Evolutionary conservation across 2,797 vertebrate genomes (phyloP).

Genomic region (Syngnathus rostellatus): DNA sequence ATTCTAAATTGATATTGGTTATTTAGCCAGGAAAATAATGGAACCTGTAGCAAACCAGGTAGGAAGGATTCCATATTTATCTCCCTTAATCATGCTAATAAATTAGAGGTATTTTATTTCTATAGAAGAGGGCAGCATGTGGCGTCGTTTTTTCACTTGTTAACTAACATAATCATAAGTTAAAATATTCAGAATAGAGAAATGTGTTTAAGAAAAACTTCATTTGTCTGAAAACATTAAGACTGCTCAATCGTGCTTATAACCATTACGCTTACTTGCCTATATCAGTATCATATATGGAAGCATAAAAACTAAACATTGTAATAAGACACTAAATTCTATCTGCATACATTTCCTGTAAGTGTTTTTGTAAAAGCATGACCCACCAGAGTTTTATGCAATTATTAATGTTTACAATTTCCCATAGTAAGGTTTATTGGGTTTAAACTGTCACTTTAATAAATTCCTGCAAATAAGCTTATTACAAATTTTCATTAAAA

Average conservation of each 20-base stretch:
- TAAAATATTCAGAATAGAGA: neutral
- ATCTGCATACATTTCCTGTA: neutral
- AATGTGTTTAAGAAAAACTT: no score
- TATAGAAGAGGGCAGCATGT: neutral
- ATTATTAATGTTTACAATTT: neutral
- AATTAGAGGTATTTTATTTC: neutral
- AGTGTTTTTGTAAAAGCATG: neutral
- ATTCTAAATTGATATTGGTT: neutral
- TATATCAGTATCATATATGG: neutral
- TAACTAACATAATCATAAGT: neutral
- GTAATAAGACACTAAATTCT: neutral
- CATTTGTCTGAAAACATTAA: no score
- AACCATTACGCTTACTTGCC: no score
- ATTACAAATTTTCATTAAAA: neutral
- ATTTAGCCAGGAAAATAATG: neutral
- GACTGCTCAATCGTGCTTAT: no score
- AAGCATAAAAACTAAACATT: neutral
- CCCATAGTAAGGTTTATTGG: neutral
- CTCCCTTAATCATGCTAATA: neutral
- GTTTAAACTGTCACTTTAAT: neutral
- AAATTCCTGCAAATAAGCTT: neutral
- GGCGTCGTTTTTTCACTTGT: neutral
- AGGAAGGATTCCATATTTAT: neutral
- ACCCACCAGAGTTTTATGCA: neutral
- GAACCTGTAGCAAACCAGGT: neutral